Conservation (phyloP, 2,113 vertebrate genomes). For the Leiothrix lutea region DNA sequence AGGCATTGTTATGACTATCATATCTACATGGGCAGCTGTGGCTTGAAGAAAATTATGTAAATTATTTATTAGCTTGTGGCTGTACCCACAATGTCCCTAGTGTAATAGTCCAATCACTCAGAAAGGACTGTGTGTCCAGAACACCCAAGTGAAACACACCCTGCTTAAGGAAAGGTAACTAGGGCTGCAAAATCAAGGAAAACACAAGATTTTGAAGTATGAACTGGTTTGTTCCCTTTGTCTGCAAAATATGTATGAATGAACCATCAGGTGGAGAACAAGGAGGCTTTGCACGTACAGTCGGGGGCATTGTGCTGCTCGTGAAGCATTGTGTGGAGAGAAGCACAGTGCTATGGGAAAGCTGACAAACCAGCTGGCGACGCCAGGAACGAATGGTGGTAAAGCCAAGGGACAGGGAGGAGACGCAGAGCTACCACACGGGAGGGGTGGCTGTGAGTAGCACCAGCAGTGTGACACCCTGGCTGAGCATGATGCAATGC, state of each 20-base stretch:
- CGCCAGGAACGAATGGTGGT: background rate
- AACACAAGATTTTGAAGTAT: background rate
- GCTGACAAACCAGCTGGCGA: background rate
- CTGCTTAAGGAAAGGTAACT: background rate
- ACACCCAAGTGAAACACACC: background rate
- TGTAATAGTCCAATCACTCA: background rate
- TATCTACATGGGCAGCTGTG: background rate
- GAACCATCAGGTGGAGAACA: background rate
- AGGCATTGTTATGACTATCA: background rate
- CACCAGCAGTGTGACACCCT: accelerated
- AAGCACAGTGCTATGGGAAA: background rate
- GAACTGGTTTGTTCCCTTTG: background rate
- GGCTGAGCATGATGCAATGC: background rate
- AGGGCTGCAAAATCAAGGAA: background rate
- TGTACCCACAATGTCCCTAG: background rate
- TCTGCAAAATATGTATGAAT: background rate
- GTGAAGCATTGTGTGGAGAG: accelerated
- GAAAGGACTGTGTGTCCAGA: background rate
- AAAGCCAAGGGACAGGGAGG: background rate
- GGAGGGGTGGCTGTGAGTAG: background rate
- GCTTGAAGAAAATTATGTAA: background rate
- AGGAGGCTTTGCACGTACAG: background rate
- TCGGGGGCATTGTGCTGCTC: background rate
- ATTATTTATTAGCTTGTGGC: background rate
- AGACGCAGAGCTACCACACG: accelerated